Evolutionary conservation across 2,113 vertebrate genomes (phyloP), one percentile per base, ranked within the genome.

Genomic region (Oenanthe melanoleuca): DNA sequence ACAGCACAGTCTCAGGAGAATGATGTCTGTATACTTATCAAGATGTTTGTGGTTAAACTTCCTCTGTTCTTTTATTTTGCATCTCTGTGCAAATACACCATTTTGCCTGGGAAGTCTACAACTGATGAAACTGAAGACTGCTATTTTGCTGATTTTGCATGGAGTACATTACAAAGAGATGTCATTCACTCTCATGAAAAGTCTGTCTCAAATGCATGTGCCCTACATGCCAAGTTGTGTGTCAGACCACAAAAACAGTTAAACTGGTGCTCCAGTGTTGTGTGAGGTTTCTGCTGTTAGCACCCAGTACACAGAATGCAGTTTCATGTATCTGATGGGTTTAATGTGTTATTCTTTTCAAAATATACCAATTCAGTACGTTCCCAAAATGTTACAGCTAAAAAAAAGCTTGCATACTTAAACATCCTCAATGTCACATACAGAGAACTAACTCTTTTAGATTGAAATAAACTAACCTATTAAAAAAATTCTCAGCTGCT

Each of bases 71-170:
- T 82, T 70, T 81, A 77, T 66, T 94, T 86, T 52, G 64, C 34
- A 26, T 74, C 47, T 91, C 84, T 87, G n/a, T 74, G 59, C 87
- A 94, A 96, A 95, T 37, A 86, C 80, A 91, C 1, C 3, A 64
- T 80, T 92, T 95, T 93, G 75, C 85, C 89, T 95, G 82, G 88
- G 84, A 94, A 90, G 69, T 49, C 66, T 89, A 52, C 40, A 86
- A 88, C 64, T 83, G 88, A 88, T 88, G 89, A 95, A 97, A 95
- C 89, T 93, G 84, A 89, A 96, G 80, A 89, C 93, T 83, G 71
- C 55, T 95, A 87, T 96, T 95, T 83, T 77, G 93, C 79, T 86
- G 95, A 96, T 96, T 96, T 95, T 88, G 93, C 92, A 94, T 47
- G 89, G 95, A 88, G 47, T 88, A 66, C 44, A 78, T 96, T 95